These are phyloP conservation scores for Aegithalos caudatus DNA, from an alignment of 2,113 vertebrate species.

Conservation along the genomic window DNA sequence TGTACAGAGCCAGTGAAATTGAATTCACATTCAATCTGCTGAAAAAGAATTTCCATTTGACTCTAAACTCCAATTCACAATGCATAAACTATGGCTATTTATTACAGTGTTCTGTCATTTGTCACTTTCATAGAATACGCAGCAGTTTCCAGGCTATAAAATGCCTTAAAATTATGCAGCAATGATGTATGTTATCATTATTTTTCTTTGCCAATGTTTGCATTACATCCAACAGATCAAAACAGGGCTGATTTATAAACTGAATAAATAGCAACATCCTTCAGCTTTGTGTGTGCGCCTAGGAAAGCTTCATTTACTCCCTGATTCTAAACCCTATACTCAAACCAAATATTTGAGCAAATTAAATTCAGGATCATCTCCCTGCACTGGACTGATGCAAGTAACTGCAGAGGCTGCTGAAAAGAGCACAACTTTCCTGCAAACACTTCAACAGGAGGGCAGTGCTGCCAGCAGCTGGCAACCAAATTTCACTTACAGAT, in stretches of 20 bases:
- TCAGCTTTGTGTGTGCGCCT: constrained; percentile 44
- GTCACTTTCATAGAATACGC: constrained; percentile 73
- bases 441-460: neutral
- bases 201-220: constrained; percentile 67
- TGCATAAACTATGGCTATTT: constrained; percentile 66
- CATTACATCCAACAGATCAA: constrained; percentile 62
- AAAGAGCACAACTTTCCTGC: neutral
- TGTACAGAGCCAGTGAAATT: constrained; percentile 16
- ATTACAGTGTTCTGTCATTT: constrained; percentile 70
- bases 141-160: constrained; percentile 72
- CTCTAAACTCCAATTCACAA: constrained; percentile 59
- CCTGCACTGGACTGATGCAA: constrained; percentile 3
- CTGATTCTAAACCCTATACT: constrained; percentile 37
- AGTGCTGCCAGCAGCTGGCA: neutral
- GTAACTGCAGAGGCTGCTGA: neutral
- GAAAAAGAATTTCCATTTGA: constrained; percentile 51
- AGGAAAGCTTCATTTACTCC: constrained; percentile 65
- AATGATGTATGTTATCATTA: constrained; percentile 72
- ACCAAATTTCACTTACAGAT: neutral
- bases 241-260: constrained; percentile 71
- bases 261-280: constrained; percentile 70
- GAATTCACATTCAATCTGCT: constrained; percentile 44
- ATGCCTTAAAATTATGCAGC: constrained; percentile 70
- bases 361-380: constrained; percentile 12
- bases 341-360: constrained; percentile 62